Evolutionary conservation across 2,888 invertebrate genomes (phyloP).

Genomic region (Neoascia interrupta): DNA sequence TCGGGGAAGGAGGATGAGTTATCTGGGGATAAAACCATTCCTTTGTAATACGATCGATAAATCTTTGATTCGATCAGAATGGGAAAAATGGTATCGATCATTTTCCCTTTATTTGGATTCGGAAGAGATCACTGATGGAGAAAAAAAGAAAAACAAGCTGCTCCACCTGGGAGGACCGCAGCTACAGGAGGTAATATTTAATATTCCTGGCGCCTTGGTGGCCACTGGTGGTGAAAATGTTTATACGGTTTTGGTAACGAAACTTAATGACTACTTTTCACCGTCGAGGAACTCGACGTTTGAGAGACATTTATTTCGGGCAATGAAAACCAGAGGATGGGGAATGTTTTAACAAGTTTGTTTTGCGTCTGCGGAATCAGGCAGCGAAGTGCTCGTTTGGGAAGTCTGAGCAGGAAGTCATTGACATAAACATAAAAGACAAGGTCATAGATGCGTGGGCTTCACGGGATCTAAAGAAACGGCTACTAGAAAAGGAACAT

Average conservation of each 20-base stretch:
- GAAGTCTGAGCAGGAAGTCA: conserved; percentile 12
- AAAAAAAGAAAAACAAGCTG: conserved; percentile 24
- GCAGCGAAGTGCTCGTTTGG: conserved; percentile 53
- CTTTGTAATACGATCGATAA: conserved; percentile 28
- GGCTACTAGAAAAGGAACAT: conserved; percentile 18
- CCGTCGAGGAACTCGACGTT: conserved; percentile 25
- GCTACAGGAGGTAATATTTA: conserved; percentile 31
- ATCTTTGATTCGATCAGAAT: conserved; percentile 23
- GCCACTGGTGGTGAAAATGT: conserved; percentile 9
- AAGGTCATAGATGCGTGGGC: conserved; percentile 61
- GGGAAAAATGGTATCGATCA: conserved; percentile 28
- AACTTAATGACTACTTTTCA: conserved; percentile 25
- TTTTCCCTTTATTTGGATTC: conserved; percentile 24
- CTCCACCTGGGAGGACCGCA: conserved; percentile 22
- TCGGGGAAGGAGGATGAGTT: conserved; percentile 6
- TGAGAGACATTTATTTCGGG: conserved; percentile 25
- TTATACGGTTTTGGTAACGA: conserved; percentile 15
- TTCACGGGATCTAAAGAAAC: conserved; percentile 12
- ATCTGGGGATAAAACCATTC: conserved; percentile 23
- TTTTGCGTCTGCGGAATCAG: conserved; percentile 70
- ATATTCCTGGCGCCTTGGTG: conserved; percentile 18
- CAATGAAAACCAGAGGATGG: conserved; percentile 29
- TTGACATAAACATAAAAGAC: conserved; percentile 62
- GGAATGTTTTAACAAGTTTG: conserved; percentile 69
- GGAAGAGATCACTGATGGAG: conserved; percentile 23